Base-by-base conservation (phyloP, 2,888 invertebrate species). In the Eurytoma adleriae region DNA sequence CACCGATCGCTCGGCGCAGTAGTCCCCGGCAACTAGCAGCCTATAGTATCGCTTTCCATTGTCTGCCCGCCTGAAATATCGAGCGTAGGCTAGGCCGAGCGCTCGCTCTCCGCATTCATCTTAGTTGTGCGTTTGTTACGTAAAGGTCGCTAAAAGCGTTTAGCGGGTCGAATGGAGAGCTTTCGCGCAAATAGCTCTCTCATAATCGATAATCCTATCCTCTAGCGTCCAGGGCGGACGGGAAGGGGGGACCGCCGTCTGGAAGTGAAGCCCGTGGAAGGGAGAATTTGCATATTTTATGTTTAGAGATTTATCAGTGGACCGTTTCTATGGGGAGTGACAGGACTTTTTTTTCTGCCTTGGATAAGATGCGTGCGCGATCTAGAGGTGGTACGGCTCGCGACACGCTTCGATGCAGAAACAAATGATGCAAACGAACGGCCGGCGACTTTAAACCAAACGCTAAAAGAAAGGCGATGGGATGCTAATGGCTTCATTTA, bases 91-190 rank as follows among this genome's bases (percentile, higher is more conserved):
- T 71, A 78, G 18, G 67, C 68, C 76, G 61, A 56, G 62, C 64
- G 62, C 54, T 18, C 7, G 18, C 24, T 18, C 62, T 54, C 40
- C 50, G 69, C 70, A 64, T 77, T 70, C 64, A 70, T 77, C 77
- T 70, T 70, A 64, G 52, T 78, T 67, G 72, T 61, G 66, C 71
- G 59, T 59, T 78, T 50, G 67, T 72, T 78, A 72, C 72, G 64
- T 67, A 61, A 77, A 77, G 57, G 70, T 77, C 77, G 64, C 77
- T 64, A 64, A 73, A 67, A 61, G 59, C 72, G 40, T 78, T 71
- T 78, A 66, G 66, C 30, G 24, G 40, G 4, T 64, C 27, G 48
- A 66, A 18, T 30, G 48, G 50, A 72, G 66, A 67, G 59, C 69
- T 78, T 71, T 67, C 71, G 59, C 12, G 61, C 75, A 68, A 75